Evolutionary conservation across 2,113 vertebrate genomes (phyloP), one percentile per base, ranked within the genome.

Genomic region (Centrocercus urophasianus): DNA sequence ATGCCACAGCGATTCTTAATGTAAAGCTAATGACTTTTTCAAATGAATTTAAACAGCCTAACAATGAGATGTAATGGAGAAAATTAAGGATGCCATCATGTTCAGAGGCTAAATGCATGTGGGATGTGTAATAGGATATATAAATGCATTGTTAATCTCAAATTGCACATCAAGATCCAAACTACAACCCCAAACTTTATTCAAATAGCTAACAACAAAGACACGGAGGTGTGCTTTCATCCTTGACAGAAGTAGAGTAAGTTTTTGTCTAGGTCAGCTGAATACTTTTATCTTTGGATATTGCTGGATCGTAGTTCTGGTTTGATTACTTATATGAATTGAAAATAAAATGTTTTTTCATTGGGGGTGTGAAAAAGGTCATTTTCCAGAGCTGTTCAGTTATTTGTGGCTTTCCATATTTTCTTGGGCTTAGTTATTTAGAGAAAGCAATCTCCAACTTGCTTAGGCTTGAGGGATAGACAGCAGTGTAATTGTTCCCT

Each of bases 1-100:
- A 81, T 74, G 50, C 87, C 82, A 89, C 64, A 91, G 82, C 2
- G 1, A 91, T 86, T 57, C 64, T 91, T 93, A 96, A 95, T 91
- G 82, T 71, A 94, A 92, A 89, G 75, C 56, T 95, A 94, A 95
- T 74, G 89, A 36, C 67, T 74, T 89, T 77, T 94, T 52, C 79
- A 83, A 89, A 88, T 88, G 0, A 92, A 91, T 88, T 89, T 93
- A 48, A 93, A 74, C 28, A 77, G 50, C 47, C 52, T 83, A 80
- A 91, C 82, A 93, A 91, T 85, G 81, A 87, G 91, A 79, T 63
- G 47, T 59, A 74, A 56, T 2, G 6, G 36, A 94, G 66, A 89
- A 92, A 95, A 86, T 75, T 60, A 88, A 78, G 70, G 47, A 61
- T 69, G 22, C 47, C 40, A 61, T 91, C 38, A 19, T 4, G 7